phyloP scores from a whole-genome alignment of 2,113 vertebrate genomes.

The Aptenodytes patagonicus region DNA sequence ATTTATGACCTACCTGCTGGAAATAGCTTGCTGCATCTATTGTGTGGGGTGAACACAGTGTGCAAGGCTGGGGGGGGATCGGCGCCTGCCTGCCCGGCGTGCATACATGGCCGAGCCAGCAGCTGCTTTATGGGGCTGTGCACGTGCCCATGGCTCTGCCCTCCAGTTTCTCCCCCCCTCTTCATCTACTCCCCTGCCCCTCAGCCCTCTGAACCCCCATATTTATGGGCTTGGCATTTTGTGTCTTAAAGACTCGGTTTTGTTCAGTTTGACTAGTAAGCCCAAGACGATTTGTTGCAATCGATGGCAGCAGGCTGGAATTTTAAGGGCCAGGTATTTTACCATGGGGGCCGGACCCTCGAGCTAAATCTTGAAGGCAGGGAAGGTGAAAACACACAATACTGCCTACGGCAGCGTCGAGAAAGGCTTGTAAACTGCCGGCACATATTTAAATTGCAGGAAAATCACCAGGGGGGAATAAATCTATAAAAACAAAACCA shows the following conservation, averaged over 20 bases:
- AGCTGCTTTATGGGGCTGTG: neutral
- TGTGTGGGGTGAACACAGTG: neutral
- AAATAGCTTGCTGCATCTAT: slow-evolving; percentile 54
- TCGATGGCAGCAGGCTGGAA: slow-evolving; percentile 4
- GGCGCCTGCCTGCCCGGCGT: fast-evolving
- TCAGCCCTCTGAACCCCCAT: neutral
- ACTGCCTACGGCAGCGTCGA: neutral
- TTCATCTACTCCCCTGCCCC: neutral
- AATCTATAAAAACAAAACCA: neutral
- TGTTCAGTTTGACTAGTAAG: slow-evolving; percentile 25
- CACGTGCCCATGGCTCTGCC: neutral
- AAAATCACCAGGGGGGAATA: slow-evolving; percentile 10
- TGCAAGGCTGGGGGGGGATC: neutral
- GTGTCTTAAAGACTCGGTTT: slow-evolving; percentile 7
- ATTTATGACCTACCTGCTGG: slow-evolving; percentile 72
- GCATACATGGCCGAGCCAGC: fast-evolving
- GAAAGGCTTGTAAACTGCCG: slow-evolving; percentile 42
- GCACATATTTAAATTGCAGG: slow-evolving; percentile 43
- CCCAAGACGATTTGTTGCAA: neutral
- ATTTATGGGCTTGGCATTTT: neutral
- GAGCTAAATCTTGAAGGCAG: slow-evolving; percentile 15
- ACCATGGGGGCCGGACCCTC: neutral
- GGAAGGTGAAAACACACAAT: neutral
- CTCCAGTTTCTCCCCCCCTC: neutral
- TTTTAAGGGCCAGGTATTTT: slow-evolving; percentile 49